phyloP scores from a whole-genome alignment of 2,113 vertebrate genomes.

The Thamnophis sirtalis region DNA sequence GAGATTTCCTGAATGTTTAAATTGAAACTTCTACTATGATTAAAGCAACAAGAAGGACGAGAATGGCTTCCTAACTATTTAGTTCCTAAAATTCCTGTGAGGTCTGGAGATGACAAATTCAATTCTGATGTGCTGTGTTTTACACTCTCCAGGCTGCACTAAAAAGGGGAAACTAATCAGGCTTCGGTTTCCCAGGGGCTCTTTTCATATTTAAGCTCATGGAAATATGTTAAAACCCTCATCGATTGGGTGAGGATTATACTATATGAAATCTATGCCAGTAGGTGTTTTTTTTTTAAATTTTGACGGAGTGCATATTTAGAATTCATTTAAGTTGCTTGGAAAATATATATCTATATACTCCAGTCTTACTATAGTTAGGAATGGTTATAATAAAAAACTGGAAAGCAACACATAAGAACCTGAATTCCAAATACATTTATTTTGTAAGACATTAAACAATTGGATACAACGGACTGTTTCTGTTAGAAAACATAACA shows the following conservation, averaged over 20 bases:
- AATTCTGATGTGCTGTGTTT: constrained; percentile 82
- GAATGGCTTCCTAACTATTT: constrained; percentile 78
- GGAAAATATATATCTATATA: constrained; percentile 48
- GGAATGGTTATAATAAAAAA: constrained; percentile 33
- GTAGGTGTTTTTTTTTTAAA: constrained; percentile 20
- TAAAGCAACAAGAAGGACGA: constrained; percentile 79
- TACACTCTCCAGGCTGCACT: constrained; percentile 79
- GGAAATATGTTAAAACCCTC: constrained; percentile 75
- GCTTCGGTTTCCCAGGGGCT: constrained; percentile 76
- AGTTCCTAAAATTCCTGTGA: constrained; percentile 83
- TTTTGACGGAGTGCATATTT: constrained; percentile 68
- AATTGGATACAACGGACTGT: neutral
- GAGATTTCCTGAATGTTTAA: constrained; percentile 85
- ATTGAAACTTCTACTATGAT: constrained; percentile 82
- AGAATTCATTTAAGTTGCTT: constrained; percentile 55
- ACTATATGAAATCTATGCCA: constrained; percentile 64
- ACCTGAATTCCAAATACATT: neutral
- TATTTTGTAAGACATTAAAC: neutral
- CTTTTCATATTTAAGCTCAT: constrained; percentile 75
- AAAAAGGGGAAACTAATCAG: constrained; percentile 80
- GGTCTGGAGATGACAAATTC: constrained; percentile 85
- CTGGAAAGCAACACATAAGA: constrained; percentile 20
- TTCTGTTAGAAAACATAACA: neutral
- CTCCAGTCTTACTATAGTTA: constrained; percentile 42
- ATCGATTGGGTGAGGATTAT: constrained; percentile 69